Base-by-base conservation (phyloP, 1,140 invertebrate genomes). In the Periplaneta americana region DNA sequence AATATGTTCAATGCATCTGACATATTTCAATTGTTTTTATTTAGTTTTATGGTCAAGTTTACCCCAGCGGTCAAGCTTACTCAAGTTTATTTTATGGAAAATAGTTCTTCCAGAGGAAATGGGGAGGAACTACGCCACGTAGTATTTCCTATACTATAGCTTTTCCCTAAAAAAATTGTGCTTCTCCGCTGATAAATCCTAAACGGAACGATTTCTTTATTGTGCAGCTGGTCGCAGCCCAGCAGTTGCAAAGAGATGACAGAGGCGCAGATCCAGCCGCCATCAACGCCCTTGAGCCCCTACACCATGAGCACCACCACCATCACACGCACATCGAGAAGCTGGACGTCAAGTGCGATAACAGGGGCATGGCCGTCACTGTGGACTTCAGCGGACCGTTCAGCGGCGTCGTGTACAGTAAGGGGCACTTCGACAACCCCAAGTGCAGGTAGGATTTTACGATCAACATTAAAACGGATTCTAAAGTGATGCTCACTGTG, bases 351-450 rank as follows among this genome's bases (percentile, higher is more conserved):
- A 90, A 93, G 85, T 95, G 93, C 84, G 89, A 89, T 10, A 87
- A 87, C 10, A 83, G 81, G 15, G 88, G 87, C 39, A 93, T 95
- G 84, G 87, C 90, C 37, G 93, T 95, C 3, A 90, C 90, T 36
- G 88, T 95, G 0, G 90, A 92, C 34, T 94, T 94, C 85, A 88
- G 91, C 6, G 89, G 90, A 66, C 87, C 91, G 2, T 95, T 93
- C 83, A 90, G 93, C 82, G 94, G 94, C n/a, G 90, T 94, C 28
- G 91, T 95, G 36, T 95, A 94, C 88, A 94, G 93, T 83, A 94
- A 94, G 85, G 93, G 93, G 18, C 90, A 91, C 82, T 91, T 91
- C 83, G 90, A 90, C 48, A 92, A 94, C 85, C 91, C 92, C 17
- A 92, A 91, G 81, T 94, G 93, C 90, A 91, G 90, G 92, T 94